A percentile compares a stretch with the other conserved stretches of the same genome.
phyloP scores from a whole-genome alignment of 2,113 vertebrate genomes.

The Glaucidium brasilianum region DNA sequence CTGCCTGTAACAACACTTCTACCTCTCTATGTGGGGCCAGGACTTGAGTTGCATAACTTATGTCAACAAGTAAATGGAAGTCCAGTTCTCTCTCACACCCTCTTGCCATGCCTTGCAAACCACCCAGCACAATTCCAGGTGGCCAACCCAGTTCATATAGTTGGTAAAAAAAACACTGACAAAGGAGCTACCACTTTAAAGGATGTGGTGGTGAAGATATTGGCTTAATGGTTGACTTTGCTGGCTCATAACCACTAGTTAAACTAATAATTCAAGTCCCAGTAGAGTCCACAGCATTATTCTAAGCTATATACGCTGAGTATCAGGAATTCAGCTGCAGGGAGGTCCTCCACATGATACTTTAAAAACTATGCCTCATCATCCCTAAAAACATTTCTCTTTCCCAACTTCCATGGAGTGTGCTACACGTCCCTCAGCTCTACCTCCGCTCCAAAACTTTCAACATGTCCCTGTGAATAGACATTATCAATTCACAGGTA shows the following conservation, averaged over 20 bases:
- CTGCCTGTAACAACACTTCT: neutral
- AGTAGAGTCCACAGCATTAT: conserved; percentile 12
- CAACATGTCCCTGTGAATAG: neutral
- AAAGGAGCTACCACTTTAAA: conserved; percentile 37
- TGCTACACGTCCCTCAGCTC: neutral
- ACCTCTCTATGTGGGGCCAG: neutral
- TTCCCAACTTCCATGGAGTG: neutral
- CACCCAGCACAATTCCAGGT: neutral
- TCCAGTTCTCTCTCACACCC: neutral
- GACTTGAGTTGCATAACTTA: neutral
- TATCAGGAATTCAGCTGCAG: conserved; percentile 35
- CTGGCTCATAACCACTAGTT: conserved; percentile 29
- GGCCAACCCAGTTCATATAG: conserved; percentile 1
- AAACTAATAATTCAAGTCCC: conserved; percentile 42
- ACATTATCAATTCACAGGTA: neutral
- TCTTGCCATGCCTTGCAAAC: neutral
- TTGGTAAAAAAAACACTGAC: conserved; percentile 22
- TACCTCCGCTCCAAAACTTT: neutral
- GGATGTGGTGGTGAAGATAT: conserved; percentile 1
- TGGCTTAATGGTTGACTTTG: conserved; percentile 20
- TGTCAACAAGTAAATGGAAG: neutral
- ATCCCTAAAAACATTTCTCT: neutral
- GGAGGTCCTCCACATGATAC: conserved; percentile 49
- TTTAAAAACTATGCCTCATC: conserved; percentile 41
- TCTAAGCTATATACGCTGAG: neutral